These are phyloP conservation scores for Passer domesticus DNA, from an alignment of 2,113 vertebrate species.

Conservation along the genomic window DNA sequence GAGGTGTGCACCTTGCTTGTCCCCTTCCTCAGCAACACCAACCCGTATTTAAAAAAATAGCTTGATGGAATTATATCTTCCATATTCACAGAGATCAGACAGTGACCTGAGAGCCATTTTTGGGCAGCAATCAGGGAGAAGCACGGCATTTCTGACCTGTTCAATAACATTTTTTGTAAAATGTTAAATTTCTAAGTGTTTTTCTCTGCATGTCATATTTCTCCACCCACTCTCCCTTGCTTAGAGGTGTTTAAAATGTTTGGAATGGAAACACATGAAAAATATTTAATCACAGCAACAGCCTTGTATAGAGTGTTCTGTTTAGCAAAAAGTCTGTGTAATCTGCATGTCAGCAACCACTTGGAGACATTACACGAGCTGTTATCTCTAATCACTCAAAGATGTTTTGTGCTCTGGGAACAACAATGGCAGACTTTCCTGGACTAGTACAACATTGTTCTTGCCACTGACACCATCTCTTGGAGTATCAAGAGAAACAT, in stretches of 20 bases:
- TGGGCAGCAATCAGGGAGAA: background rate
- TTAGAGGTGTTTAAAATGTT: slow-evolving; percentile 30
- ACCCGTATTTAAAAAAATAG: background rate
- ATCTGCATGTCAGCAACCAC: background rate
- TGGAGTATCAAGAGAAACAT: fast-evolving
- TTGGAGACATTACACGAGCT: background rate
- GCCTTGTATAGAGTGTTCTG: background rate
- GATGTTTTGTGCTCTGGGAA: background rate
- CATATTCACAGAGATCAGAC: background rate
- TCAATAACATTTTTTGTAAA: background rate
- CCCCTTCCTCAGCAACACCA: background rate
- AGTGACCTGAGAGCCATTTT: background rate
- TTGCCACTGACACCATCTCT: background rate
- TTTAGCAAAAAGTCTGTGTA: background rate
- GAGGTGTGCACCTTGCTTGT: background rate
- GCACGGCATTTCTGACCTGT: background rate
- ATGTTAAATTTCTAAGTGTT: background rate
- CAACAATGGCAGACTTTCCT: background rate
- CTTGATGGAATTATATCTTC: background rate
- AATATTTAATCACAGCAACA: slow-evolving; percentile 53
- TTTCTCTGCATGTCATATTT: background rate
- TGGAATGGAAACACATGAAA: slow-evolving; percentile 41
- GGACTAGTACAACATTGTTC: background rate
- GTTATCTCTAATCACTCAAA: background rate
- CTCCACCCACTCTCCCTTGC: slow-evolving; percentile 21